These are phyloP conservation scores for Taenaris catops DNA, from an alignment of 2,888 invertebrate genomes.

Conservation along the genomic window DNA sequence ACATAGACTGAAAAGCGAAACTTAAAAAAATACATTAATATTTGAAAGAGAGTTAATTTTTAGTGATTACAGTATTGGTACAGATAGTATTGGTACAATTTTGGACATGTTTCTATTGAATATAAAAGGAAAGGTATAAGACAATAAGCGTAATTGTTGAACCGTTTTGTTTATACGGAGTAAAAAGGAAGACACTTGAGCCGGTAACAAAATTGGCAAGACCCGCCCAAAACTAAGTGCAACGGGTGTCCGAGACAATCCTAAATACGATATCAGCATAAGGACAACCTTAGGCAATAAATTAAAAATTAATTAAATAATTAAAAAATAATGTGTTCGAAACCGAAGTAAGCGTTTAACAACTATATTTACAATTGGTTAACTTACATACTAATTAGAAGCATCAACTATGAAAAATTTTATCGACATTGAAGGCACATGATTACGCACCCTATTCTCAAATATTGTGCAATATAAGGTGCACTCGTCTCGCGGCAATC, in stretches of 20 bases:
- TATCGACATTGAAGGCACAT: conserved; percentile 80
- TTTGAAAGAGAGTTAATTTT: no score
- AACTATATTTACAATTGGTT: conserved; percentile 72
- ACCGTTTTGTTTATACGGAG: no score
- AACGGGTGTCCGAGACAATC: conserved; percentile 10
- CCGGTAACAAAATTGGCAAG: conserved; percentile 4
- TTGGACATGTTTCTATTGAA: no score
- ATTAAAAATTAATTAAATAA: conserved; percentile 62
- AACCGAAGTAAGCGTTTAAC: conserved; percentile 52
- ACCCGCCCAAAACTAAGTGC: conserved; percentile 4
- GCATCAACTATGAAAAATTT: conserved; percentile 75
- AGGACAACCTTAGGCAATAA: conserved; percentile 52
- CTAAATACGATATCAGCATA: conserved; percentile 9
- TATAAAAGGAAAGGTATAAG: no score
- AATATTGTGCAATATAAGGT: conserved; percentile 53
- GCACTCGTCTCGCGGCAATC: conserved; percentile 40
- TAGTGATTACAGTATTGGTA: no score
- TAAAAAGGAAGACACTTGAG: conserved; percentile 18
- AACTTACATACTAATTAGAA: conserved; percentile 69
- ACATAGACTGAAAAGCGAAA: no score
- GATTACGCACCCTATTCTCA: conserved; percentile 74
- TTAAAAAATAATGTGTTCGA: conserved; percentile 69
- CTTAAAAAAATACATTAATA: no score
- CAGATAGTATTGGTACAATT: no score
- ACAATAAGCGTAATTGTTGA: no score